Conservation (phyloP, 2,888 invertebrate genomes). For the Spodoptera exigua region DNA sequence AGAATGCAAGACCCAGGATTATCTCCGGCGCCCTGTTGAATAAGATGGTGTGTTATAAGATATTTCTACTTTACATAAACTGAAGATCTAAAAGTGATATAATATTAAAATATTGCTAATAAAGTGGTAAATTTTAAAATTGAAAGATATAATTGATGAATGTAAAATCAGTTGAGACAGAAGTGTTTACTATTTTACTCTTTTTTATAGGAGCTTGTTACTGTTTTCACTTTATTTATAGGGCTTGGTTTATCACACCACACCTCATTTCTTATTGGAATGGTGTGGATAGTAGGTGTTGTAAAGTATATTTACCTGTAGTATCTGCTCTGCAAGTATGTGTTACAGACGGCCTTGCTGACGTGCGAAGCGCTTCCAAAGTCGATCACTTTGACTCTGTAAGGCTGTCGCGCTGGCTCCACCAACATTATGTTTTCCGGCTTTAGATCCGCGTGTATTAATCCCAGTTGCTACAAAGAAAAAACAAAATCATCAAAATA, state of each 20-base stretch:
- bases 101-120: too few species aligned
- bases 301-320: slow-evolving; percentile 92
- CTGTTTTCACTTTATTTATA: too few species aligned
- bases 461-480: slow-evolving; percentile 95
- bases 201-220: too few species aligned
- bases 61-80: too few species aligned
- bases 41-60: neutral
- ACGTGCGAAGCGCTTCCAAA: slow-evolving; percentile 99
- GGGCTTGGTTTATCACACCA: too few species aligned
- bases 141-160: too few species aligned
- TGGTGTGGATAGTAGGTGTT: neutral
- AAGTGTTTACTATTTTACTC: too few species aligned
- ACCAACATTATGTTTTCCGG: slow-evolving; percentile 99
- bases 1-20: slow-evolving; percentile 98
- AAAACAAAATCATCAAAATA: too few species aligned
- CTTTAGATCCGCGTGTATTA: slow-evolving; percentile 99
- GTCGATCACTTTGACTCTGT: slow-evolving; percentile 99
- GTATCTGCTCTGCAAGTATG: slow-evolving; percentile 99
- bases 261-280: too few species aligned
- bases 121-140: too few species aligned
- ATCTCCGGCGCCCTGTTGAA: slow-evolving; percentile 96
- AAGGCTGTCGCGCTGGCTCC: slow-evolving; percentile 99
- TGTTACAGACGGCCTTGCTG: slow-evolving; percentile 99
- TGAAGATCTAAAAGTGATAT: too few species aligned
- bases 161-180: too few species aligned